Base-by-base conservation (phyloP, 2,113 vertebrate species). In the Oryzias celebensis region DNA sequence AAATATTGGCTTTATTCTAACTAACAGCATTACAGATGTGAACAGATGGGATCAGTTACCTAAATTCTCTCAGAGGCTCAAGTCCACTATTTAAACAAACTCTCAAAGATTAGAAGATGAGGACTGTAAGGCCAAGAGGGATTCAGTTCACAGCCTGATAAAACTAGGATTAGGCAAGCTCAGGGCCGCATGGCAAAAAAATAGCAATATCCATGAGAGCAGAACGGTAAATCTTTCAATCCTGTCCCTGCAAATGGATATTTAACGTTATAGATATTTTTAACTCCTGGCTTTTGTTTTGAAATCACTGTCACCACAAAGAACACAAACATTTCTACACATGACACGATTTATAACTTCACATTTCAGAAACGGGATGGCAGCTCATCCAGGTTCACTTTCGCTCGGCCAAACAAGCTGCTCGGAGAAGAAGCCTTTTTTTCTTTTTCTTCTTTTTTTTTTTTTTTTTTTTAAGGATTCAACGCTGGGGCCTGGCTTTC, bases 11-110 rank as follows among this genome's bases (percentile, higher is more conserved):
- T 81, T 87, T 89, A 88, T 83, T 85, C 80, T 84, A 84, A 65
- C 87, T 81, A 87, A 86, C 81, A 85, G 73, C 78, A 77, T 62
- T 77, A 85, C 83, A 87, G 58, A 79, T 57, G 78, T 71, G 69
- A 79, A 82, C 75, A 83, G 50, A 75, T 16, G 48, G 58, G 67
- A 66, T 61, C 51, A 72, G 63, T 65, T 44, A 75, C 82, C 87
- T 85, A 80, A 80, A 82, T 76, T 77, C 78, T 62, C 74, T 82
- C 73, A 46, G 65, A 69, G 63, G 77, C 65, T 64, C 47, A 71
- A 53, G 56, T 73, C 70, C 55, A 73, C 53, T 62, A 61, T 57
- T 74, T 65, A 69, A 74, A 78, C 72, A 12, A 51, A 5, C 36
- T 63, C 31, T 64, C 43, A 45, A 64, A 57, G 52, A 67, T 13